These are phyloP conservation scores for Neopelma chrysocephalum DNA, from an alignment of 2,797 vertebrate genomes.

Conservation along the genomic window DNA sequence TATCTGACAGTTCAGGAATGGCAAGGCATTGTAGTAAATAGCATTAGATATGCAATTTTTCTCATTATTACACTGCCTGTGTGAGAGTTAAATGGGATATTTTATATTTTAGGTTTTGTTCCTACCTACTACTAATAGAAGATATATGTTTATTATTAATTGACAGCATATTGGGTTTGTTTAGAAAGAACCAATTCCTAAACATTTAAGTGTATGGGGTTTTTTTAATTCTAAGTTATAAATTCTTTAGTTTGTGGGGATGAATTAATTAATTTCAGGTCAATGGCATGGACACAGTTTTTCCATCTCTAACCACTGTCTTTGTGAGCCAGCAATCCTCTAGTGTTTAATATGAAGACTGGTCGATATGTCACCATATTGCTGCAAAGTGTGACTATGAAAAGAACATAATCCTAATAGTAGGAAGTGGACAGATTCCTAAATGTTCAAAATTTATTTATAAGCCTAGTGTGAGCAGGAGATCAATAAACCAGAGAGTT, in stretches of 20 bases:
- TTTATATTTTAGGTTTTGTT: background rate
- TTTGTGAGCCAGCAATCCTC: background rate
- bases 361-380: accelerated
- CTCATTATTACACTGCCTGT: background rate
- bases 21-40: background rate
- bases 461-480: background rate
- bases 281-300: background rate
- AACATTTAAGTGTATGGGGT: background rate
- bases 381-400: background rate
- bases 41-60: background rate
- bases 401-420: background rate
- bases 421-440: background rate
- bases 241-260: background rate
- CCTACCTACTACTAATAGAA: background rate
- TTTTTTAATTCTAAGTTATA: background rate
- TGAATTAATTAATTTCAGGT: background rate
- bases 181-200: background rate
- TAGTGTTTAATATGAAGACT: background rate
- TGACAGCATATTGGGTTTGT: background rate
- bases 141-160: background rate
- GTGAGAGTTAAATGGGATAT: background rate
- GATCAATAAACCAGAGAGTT: background rate
- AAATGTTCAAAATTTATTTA: background rate
- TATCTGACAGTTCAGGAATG: background rate
- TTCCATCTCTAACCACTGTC: background rate